A percentile compares a stretch with the other conserved stretches of the same genome.
phyloP scores from a whole-genome alignment of 2,797 vertebrate species.

The Lycodopsis pacificus region DNA sequence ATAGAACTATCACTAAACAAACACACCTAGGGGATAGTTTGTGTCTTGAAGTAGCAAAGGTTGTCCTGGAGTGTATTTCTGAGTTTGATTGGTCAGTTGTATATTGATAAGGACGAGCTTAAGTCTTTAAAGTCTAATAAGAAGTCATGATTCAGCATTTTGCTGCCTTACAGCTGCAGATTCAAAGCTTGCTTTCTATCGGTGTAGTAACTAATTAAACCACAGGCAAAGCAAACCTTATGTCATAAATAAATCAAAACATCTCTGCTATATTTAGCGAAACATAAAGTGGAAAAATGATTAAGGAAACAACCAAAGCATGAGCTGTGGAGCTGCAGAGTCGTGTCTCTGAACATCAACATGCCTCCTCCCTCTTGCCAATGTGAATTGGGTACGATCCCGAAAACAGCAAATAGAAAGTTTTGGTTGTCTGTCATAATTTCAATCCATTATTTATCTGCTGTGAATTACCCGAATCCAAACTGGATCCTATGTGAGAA shows the following conservation, averaged over 20 bases:
- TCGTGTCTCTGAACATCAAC: constrained; percentile 13
- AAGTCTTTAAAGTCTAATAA: constrained; percentile 18
- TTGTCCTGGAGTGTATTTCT: constrained; percentile 1
- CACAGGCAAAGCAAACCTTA: constrained; percentile 5
- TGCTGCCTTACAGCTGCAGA: constrained; percentile 53
- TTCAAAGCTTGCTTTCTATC: constrained; percentile 33
- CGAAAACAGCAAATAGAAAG: not conserved
- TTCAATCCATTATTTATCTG: constrained; percentile 1
- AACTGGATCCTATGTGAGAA: constrained; percentile 6
- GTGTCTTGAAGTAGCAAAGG: not conserved
- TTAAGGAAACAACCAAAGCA: not conserved
- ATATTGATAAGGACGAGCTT: not conserved
- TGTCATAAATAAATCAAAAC: constrained; percentile 21
- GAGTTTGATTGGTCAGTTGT: not conserved
- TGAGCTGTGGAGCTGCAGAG: constrained; percentile 14
- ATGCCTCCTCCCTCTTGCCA: constrained; percentile 10
- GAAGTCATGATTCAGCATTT: constrained; percentile 55
- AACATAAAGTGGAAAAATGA: not conserved
- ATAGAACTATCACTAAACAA: not conserved
- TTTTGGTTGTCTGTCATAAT: not conserved
- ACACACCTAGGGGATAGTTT: not conserved
- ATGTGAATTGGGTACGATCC: not conserved
- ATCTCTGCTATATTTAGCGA: constrained; percentile 27
- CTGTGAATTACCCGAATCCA: constrained; percentile 16
- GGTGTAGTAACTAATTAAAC: not conserved